Evolutionary conservation across 2,797 vertebrate genomes (phyloP).

Genomic region (Benthosema pterotum): DNA sequence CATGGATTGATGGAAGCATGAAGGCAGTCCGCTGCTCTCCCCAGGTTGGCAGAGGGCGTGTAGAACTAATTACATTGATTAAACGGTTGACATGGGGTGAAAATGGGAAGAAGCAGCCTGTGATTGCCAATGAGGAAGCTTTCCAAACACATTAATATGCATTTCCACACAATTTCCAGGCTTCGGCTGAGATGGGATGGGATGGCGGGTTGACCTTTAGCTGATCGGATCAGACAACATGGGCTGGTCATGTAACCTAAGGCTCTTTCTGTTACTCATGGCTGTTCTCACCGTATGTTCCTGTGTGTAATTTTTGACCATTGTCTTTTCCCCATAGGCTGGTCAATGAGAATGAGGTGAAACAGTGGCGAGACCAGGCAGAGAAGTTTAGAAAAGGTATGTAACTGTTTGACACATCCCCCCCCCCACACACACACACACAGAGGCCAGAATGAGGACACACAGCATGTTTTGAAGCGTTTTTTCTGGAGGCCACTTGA

Average conservation of each 20-base stretch:
- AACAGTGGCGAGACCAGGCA: conserved; percentile 94
- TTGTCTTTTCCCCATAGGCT: conserved; percentile 79
- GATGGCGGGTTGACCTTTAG: conserved; percentile 27
- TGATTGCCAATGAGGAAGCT: conserved; percentile 20
- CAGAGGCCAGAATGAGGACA: conserved; percentile 21
- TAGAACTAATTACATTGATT: too few relatives aligned
- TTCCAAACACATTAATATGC: conserved; percentile 1
- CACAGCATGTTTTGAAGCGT: not conserved
- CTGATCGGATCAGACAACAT: conserved; percentile 2
- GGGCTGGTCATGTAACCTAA: not conserved
- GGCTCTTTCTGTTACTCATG: not conserved
- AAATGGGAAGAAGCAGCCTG: not conserved
- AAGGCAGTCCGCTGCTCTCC: too few relatives aligned
- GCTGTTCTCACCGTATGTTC: too few relatives aligned
- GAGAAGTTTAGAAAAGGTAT: conserved; percentile 97
- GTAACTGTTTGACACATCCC: conserved; percentile 27
- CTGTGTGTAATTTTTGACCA: conserved; percentile 8
- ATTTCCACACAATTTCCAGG: conserved; percentile 13
- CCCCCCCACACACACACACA: too few relatives aligned
- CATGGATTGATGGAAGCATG: too few relatives aligned
- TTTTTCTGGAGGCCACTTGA: not conserved
- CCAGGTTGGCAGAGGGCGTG: too few relatives aligned
- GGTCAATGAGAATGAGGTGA: conserved; percentile 97
- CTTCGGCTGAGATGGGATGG: conserved; percentile 49
- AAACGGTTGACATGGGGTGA: too few relatives aligned